phyloP scores from a whole-genome alignment of 2,797 vertebrate species.

The Eutrigla gurnardus region DNA sequence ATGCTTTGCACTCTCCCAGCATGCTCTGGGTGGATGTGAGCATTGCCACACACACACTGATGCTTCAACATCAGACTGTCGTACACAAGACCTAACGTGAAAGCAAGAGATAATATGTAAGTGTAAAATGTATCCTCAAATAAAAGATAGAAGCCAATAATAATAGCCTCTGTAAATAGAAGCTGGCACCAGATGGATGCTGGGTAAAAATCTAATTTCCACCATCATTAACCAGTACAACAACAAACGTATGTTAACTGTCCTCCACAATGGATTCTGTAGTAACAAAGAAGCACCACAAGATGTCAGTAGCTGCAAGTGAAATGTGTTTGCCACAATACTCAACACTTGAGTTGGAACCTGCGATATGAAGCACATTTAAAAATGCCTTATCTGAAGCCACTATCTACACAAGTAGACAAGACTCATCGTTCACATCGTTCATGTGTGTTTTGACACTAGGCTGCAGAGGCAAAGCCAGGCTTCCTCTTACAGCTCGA shows the following conservation, averaged over 20 bases:
- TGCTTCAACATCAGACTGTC: conserved; percentile 98
- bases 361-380: neutral
- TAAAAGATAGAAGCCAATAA: neutral
- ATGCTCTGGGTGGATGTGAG: conserved; percentile 95
- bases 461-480: neutral
- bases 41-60: conserved; percentile 95
- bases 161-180: neutral
- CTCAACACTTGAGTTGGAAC: no score
- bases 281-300: conserved; percentile 32
- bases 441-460: neutral
- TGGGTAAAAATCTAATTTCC: neutral
- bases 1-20: conserved; percentile 97
- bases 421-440: neutral
- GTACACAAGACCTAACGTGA: conserved; percentile 89
- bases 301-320: conserved; percentile 40
- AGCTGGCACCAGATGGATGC: no score
- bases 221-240: neutral
- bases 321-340: neutral
- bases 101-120: neutral
- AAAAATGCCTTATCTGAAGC: neutral
- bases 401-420: neutral
- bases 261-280: neutral
- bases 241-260: neutral
- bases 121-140: neutral
- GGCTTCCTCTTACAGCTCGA: neutral